Conservation (phyloP, 2,113 vertebrate species). For the Megaleporinus macrocephalus region DNA sequence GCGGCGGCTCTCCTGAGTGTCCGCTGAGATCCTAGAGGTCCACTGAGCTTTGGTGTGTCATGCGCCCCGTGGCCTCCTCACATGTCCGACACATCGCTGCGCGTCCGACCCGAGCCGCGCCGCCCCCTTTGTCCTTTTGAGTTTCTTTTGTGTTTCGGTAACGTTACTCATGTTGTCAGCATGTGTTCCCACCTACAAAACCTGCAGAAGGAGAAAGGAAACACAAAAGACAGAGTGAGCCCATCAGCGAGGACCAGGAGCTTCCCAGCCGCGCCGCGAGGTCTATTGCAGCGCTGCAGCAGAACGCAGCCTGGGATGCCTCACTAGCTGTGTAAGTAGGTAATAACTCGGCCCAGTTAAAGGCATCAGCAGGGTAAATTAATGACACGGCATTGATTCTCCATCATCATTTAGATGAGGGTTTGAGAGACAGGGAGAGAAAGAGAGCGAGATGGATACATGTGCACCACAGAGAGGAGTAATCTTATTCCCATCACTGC, state of each 20-base stretch:
- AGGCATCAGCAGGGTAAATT: conserved; percentile 76
- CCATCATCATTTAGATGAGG: conserved; percentile 80
- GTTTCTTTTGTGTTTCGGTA: conserved; percentile 67
- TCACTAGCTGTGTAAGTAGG: conserved; percentile 73
- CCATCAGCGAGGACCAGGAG: background rate
- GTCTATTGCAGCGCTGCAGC: conserved; percentile 59
- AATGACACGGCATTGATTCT: conserved; percentile 73
- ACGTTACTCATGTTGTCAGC: conserved; percentile 78
- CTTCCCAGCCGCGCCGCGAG: conserved; percentile 11
- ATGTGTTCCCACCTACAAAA: conserved; percentile 89
- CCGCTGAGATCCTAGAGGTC: conserved; percentile 72
- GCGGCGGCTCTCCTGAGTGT: conserved; percentile 73
- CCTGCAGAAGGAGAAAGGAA: conserved; percentile 71
- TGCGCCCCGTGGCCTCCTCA: conserved; percentile 78
- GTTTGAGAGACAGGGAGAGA: conserved; percentile 67
- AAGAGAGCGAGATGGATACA: conserved; percentile 65
- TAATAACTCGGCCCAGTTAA: conserved; percentile 78
- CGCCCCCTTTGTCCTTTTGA: conserved; percentile 67
- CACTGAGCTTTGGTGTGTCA: conserved; percentile 37
- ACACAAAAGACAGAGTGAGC: background rate
- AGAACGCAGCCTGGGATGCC: conserved; percentile 64
- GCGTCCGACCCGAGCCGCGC: conserved; percentile 75
- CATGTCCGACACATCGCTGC: conserved; percentile 85
- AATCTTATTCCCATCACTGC: conserved; percentile 64
- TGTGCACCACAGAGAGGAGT: conserved; percentile 72